A percentile compares a stretch with the other conserved stretches of the same genome.
phyloP scores from a whole-genome alignment of 1,140 invertebrate genomes.

The Agrypnia vestita region DNA sequence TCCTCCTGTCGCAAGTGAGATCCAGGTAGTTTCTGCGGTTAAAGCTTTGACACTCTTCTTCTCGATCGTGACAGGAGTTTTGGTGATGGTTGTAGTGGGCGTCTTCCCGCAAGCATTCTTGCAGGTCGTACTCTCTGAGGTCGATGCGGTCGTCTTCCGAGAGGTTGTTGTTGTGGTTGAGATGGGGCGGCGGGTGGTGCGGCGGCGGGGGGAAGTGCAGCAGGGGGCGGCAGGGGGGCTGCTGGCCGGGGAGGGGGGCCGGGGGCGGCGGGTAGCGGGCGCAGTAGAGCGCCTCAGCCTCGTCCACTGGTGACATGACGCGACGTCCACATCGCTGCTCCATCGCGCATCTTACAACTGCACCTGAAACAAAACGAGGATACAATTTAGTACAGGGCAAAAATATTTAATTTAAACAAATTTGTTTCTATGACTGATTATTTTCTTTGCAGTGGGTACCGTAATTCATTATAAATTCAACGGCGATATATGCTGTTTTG shows the following conservation, averaged over 20 bases:
- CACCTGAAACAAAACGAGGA: constrained; percentile 52
- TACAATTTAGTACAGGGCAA: constrained; percentile 11
- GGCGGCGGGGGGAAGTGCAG: constrained; percentile 58
- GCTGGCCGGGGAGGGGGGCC: constrained; percentile 23
- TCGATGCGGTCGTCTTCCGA: constrained; percentile 49
- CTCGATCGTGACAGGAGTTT: constrained; percentile 53
- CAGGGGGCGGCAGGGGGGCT: constrained; percentile 50
- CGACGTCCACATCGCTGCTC: constrained; percentile 60
- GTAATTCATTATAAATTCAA: too few relatives aligned
- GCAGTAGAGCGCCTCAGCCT: constrained; percentile 58
- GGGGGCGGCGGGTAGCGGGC: constrained; percentile 46
- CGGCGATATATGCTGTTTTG: too few relatives aligned
- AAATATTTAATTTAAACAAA: neutral
- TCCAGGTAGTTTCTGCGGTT: constrained; percentile 57
- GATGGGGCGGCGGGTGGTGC: constrained; percentile 55
- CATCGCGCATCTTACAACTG: constrained; percentile 58
- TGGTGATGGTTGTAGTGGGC: constrained; percentile 52
- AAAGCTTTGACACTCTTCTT: constrained; percentile 57
- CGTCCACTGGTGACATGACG: constrained; percentile 60
- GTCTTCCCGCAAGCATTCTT: constrained; percentile 55
- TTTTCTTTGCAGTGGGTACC: too few relatives aligned
- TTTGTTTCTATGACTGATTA: too few relatives aligned
- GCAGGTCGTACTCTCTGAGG: constrained; percentile 51
- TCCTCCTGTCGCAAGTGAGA: constrained; percentile 50
- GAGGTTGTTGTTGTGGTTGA: constrained; percentile 46